A percentile compares a stretch with the other conserved stretches of the same genome.
Evolutionary conservation across 2,113 vertebrate species (phyloP).

Genomic region (Actenoides hombroni): DNA sequence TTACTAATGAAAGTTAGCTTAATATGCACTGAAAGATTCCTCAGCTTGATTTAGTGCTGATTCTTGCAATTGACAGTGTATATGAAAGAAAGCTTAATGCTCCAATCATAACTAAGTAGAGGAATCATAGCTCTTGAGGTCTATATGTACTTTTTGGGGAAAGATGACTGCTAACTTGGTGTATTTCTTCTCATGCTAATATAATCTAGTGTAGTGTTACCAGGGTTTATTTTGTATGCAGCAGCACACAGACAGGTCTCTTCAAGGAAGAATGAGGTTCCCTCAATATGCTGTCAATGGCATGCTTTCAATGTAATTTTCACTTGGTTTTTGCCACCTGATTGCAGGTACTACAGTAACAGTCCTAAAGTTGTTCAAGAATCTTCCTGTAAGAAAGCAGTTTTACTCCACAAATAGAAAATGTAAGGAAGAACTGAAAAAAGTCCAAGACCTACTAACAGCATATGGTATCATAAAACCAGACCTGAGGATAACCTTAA

Average conservation of each 20-base stretch:
- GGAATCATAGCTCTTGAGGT: background rate
- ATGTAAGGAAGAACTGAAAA: slow-evolving; percentile 94
- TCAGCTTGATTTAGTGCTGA: background rate
- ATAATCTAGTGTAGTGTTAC: background rate
- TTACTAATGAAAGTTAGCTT: background rate
- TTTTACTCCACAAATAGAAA: slow-evolving; percentile 89
- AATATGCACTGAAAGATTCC: background rate
- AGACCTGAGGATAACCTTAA: slow-evolving; percentile 86
- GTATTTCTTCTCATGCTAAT: background rate
- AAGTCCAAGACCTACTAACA: slow-evolving; percentile 86
- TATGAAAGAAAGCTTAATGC: background rate
- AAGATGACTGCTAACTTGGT: background rate
- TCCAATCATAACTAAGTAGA: background rate
- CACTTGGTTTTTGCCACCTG: background rate
- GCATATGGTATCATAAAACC: slow-evolving; percentile 90
- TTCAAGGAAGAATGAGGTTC: background rate
- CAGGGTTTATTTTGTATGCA: background rate
- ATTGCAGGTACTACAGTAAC: slow-evolving; percentile 89
- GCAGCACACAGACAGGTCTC: background rate
- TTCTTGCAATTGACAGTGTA: background rate
- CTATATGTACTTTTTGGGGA: background rate
- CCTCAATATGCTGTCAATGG: background rate
- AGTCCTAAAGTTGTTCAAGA: slow-evolving; percentile 90
- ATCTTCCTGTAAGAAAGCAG: slow-evolving; percentile 93
- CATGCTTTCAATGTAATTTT: background rate